phyloP scores from a whole-genome alignment of 2,888 invertebrate species.

The Eupsilia transversa region DNA sequence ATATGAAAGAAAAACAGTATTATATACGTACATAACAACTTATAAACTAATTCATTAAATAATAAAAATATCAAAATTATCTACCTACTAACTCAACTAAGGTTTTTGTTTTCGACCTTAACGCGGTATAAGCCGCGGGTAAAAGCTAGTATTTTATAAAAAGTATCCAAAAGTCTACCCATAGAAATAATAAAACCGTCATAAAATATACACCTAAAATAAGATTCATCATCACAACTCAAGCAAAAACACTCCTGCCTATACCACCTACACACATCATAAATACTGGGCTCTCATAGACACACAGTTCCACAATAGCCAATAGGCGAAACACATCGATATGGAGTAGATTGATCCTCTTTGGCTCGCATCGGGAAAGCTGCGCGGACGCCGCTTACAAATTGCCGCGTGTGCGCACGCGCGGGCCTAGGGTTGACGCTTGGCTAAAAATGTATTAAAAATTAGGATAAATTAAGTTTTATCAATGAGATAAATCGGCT shows the following conservation, averaged over 20 bases:
- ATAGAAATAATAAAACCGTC: background rate
- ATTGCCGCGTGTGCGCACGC: slow-evolving; percentile 82
- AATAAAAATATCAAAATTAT: no score
- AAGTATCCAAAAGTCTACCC: background rate
- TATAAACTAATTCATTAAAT: no score
- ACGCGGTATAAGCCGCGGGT: no score
- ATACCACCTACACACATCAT: slow-evolving; percentile 28
- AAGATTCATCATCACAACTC: background rate
- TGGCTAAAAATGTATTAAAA: no score
- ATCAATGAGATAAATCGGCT: no score
- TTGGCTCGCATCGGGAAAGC: slow-evolving; percentile 67
- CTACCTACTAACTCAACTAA: no score
- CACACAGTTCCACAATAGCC: slow-evolving; percentile 42
- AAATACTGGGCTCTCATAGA: slow-evolving; percentile 42
- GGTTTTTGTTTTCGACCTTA: no score
- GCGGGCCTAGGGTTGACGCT: slow-evolving; percentile 75
- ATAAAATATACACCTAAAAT: background rate
- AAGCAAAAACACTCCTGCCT: background rate
- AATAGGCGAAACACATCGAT: slow-evolving; percentile 57
- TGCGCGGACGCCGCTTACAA: slow-evolving; percentile 81
- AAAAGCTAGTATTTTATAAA: no score
- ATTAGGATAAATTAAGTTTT: no score
- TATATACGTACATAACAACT: no score
- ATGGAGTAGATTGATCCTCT: slow-evolving; percentile 66
- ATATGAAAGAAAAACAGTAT: no score